A percentile compares a stretch with the other conserved stretches of the same genome.
phyloP scores from a whole-genome alignment of 1,140 invertebrate genomes.

The Polyergus mexicanus region DNA sequence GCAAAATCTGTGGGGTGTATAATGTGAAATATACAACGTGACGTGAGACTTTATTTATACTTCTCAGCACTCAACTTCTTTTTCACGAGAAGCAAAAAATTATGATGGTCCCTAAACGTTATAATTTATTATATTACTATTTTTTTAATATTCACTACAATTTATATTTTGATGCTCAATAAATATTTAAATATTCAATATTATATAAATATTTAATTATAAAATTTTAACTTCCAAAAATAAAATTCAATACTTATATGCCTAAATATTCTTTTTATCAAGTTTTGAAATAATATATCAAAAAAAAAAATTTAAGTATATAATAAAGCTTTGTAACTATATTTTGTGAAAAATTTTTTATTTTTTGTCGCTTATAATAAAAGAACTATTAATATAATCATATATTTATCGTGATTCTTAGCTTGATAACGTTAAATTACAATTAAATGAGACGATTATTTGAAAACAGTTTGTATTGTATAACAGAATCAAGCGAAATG shows the following conservation, averaged over 20 bases:
- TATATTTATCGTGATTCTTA: not conserved
- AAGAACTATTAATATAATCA: not conserved
- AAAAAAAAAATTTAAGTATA: not conserved
- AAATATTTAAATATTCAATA: not conserved
- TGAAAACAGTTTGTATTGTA: not conserved
- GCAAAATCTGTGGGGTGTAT: not conserved
- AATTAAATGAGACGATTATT: not conserved
- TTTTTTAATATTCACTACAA: no score
- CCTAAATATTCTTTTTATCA: no score
- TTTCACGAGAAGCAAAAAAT: not conserved
- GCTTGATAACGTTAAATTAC: not conserved
- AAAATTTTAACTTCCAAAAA: no score
- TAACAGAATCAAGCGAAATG: not conserved
- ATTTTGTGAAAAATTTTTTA: not conserved
- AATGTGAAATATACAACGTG: not conserved
- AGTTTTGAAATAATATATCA: no score
- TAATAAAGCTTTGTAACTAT: not conserved
- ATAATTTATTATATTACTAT: no score
- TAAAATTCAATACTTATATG: no score
- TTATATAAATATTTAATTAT: not conserved
- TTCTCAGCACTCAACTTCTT: not conserved
- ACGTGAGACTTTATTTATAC: slow-evolving; percentile 14
- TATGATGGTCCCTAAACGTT: not conserved
- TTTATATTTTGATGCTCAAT: not conserved
- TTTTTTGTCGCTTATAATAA: not conserved